Percentiles rank a stretch among this genome's conserved stretches.
phyloP scores from a whole-genome alignment of 2,797 vertebrate species.

The Enteromius unitaeniatus region DNA sequence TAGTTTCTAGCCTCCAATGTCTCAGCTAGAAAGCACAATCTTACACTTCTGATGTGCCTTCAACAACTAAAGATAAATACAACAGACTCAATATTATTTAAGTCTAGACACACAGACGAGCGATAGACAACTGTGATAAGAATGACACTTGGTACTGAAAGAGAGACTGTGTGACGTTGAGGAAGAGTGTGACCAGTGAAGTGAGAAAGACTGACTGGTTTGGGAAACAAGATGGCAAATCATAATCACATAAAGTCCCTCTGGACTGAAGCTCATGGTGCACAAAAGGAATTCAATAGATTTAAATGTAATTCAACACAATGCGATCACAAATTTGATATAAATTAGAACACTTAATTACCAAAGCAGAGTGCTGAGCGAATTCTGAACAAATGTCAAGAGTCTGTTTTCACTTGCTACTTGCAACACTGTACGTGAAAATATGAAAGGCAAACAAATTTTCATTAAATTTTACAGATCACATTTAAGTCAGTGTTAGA shows the following conservation, averaged over 20 bases:
- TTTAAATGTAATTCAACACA: background rate
- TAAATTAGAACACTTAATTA: background rate
- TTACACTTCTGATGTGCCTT: conserved; percentile 10
- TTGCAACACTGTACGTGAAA: background rate
- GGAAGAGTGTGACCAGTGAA: background rate
- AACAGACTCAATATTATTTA: conserved; percentile 14
- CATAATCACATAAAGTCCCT: conserved; percentile 1
- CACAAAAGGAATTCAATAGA: background rate
- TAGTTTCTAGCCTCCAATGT: background rate
- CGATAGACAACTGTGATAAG: conserved; percentile 22
- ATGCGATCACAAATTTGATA: background rate
- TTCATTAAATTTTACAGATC: background rate
- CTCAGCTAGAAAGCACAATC: conserved; percentile 13
- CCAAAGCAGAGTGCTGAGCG: background rate
- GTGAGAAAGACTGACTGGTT: conserved; percentile 28
- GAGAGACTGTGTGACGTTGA: background rate
- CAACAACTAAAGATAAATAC: conserved; percentile 24
- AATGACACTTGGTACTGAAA: conserved; percentile 27
- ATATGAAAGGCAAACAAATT: background rate
- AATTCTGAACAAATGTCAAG: background rate
- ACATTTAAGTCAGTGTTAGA: background rate
- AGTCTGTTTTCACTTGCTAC: background rate
- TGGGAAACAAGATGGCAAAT: conserved; percentile 8
- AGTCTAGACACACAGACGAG: conserved; percentile 25
- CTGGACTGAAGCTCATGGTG: background rate